These are phyloP conservation scores for Galerucella nymphaeae DNA, from an alignment of 2,888 invertebrate genomes.

Conservation along the genomic window DNA sequence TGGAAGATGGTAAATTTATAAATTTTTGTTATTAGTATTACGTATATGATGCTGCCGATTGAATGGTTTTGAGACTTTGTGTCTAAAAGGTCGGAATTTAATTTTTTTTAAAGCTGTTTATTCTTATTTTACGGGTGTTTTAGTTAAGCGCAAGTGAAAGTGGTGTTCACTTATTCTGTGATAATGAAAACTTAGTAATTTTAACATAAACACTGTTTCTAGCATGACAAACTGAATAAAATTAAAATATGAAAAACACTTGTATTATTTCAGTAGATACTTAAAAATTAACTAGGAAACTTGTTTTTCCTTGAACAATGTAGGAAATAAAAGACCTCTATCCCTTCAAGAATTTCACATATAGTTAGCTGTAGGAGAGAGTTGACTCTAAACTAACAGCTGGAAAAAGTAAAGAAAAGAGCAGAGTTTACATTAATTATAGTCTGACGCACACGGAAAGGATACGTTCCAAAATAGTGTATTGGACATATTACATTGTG, in stretches of 20 bases:
- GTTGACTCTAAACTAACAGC: too few species aligned
- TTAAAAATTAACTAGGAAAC: too few species aligned
- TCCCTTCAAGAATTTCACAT: too few species aligned
- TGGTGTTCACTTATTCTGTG: conserved; percentile 67
- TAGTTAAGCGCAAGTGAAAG: conserved; percentile 58
- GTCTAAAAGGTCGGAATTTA: conserved; percentile 56
- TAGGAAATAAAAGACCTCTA: too few species aligned
- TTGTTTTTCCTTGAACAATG: too few species aligned
- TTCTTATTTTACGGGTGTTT: conserved; percentile 63
- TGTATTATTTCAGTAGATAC: conserved; percentile 6
- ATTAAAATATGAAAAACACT: conserved; percentile 22
- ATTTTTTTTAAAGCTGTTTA: conserved; percentile 51
- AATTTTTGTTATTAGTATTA: conserved; percentile 54
- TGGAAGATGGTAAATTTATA: conserved; percentile 50
- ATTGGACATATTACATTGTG: too few species aligned
- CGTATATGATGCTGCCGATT: conserved; percentile 52
- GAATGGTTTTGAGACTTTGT: conserved; percentile 31
- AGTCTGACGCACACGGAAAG: too few species aligned
- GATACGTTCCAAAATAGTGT: too few species aligned
- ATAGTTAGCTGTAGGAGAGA: too few species aligned
- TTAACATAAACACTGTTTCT: conserved; percentile 66
- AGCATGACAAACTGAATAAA: conserved; percentile 61
- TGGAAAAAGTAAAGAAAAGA: too few species aligned
- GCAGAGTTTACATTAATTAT: too few species aligned
- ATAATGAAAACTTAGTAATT: conserved; percentile 66